Conservation (phyloP, 37 sponge, comb jelly and placozoan genomes). For the Mnemiopsis leidyi region DNA sequence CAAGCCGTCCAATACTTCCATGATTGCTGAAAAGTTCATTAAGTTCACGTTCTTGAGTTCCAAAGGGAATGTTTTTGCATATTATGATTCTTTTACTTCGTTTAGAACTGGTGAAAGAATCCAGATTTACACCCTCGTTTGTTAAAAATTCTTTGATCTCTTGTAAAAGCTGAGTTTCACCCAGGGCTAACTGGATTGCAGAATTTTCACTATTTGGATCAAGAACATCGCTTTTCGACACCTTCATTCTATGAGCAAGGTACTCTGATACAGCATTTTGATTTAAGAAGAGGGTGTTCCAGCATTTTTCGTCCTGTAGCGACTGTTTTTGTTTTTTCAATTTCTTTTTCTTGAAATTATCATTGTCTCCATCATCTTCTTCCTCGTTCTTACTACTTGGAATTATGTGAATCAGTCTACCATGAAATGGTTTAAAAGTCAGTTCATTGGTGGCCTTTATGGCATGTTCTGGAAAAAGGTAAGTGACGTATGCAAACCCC, state of each 20-base stretch:
- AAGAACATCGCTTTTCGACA: constrained; percentile 77
- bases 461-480: constrained; percentile 87
- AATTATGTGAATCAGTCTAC: constrained; percentile 84
- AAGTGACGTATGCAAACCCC: constrained; percentile 90
- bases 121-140: constrained; percentile 81
- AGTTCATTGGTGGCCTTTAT: constrained; percentile 15
- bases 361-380: neutral
- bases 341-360: constrained; percentile 80
- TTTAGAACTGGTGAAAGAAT: constrained; percentile 70
- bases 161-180: constrained; percentile 88
- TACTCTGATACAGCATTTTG: constrained; percentile 88
- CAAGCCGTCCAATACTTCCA: constrained; percentile 73
- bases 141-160: constrained; percentile 86
- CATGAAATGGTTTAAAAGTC: constrained; percentile 66
- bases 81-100: constrained; percentile 86
- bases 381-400: constrained; percentile 72
- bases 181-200: constrained; percentile 91
- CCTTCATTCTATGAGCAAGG: constrained; percentile 73
- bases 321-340: constrained; percentile 71
- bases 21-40: constrained; percentile 75
- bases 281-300: constrained; percentile 92
- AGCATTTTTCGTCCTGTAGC: constrained; percentile 54
- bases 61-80: constrained; percentile 88
- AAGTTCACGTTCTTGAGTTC: constrained; percentile 73
- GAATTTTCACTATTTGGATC: constrained; percentile 68